These are phyloP conservation scores for Diaperis boleti DNA, from an alignment of 2,888 invertebrate genomes.

Conservation along the genomic window DNA sequence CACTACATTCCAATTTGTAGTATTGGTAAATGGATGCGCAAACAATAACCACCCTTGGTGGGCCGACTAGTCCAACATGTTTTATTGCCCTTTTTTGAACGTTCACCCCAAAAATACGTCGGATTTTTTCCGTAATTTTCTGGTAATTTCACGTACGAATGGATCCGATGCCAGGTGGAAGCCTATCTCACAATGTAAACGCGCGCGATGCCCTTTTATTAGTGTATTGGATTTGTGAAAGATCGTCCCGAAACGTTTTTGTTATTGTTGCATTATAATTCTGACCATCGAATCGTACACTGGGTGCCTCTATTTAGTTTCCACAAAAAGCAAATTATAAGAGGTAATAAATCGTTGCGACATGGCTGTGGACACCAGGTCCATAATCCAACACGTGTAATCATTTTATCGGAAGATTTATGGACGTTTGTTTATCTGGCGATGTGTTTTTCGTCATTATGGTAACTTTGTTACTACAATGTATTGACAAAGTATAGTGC, in stretches of 20 bases:
- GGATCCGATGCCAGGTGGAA: conserved; percentile 60
- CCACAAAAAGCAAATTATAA: conserved; percentile 62
- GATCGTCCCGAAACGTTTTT: conserved; percentile 48
- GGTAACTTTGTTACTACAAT: too few species aligned
- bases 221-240: conserved; percentile 59
- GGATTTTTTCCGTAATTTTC: conserved; percentile 61
- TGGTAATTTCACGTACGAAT: conserved; percentile 63
- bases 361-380: conserved; percentile 51
- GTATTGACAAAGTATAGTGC: too few species aligned
- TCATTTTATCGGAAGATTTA: conserved; percentile 50
- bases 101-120: conserved; percentile 56
- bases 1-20: conserved; percentile 59
- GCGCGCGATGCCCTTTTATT: conserved; percentile 61
- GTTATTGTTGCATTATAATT: conserved; percentile 46
- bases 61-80: conserved; percentile 56
- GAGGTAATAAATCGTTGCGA: conserved; percentile 55
- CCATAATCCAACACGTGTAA: conserved; percentile 58
- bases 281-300: conserved; percentile 53
- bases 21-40: conserved; percentile 47
- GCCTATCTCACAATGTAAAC: conserved; percentile 51
- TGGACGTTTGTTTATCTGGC: conserved; percentile 30
- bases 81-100: conserved; percentile 58
- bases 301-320: conserved; percentile 58
- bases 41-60: conserved; percentile 49
- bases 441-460: too few species aligned